Evolutionary conservation across 1,140 invertebrate genomes (phyloP), one percentile per base, ranked within the genome.

Genomic region (Adoxophyes honmai): DNA sequence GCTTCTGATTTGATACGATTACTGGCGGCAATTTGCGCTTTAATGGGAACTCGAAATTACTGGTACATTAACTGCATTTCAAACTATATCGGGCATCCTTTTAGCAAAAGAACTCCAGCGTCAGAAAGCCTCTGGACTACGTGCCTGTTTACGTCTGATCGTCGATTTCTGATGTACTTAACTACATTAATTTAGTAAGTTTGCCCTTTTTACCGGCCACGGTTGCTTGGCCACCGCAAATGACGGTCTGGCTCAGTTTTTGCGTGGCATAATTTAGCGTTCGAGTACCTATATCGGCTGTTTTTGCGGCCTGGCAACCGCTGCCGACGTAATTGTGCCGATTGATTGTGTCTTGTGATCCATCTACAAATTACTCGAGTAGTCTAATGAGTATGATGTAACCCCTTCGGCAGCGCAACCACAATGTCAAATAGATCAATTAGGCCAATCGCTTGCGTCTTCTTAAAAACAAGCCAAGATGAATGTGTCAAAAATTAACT

Each of bases 311-410:
- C 16, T 21, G 5, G 16, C 21, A 48, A 48, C 42, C 18, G 16
- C 42, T 18, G 42, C 56, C 42, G 52, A 57, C 64, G 59, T 55
- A 70, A 73, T 78, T 68, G 64, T 61, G 59, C 56, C 64, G 58
- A 79, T 76, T 73, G 67, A 68, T 69, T 65, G 42, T 44, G 55
- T 56, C 38, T 39, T 39, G 21, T 44, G 13, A 39, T 48, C 55
- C 56, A 67, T 64, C 60, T 35, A 61, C 66, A 62, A 71, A 72
- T 67, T 52, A 52, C 52, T 36, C 34, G 44, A 61, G 56, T 48
- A 15, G 35, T 35, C 35, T 51, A 10, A 33, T 28, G n/a, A 48
- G 16, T 48, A 48, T 78, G 70, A 78, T 59, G 71, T 76, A 73
- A 73, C 57, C 60, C 35, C 57, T 61, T 68, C 38, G 52, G 35